Conservation (phyloP, 1,140 invertebrate species). For the Drosophila lini region DNA sequence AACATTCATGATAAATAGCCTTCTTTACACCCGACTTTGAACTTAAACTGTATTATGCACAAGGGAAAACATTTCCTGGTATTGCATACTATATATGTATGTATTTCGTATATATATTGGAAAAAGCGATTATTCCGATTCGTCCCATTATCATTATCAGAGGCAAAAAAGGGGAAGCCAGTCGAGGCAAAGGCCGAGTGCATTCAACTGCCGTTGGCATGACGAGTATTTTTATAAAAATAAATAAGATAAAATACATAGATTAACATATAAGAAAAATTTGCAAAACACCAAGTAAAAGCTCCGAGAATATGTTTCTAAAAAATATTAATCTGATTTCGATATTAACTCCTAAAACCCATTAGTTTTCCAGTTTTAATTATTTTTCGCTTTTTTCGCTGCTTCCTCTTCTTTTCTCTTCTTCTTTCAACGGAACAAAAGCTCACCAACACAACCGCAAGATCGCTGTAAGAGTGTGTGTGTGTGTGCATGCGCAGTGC, state of each 20-base stretch:
- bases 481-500: slow-evolving; percentile 78
- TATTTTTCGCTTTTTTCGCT: slow-evolving; percentile 23
- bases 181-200: slow-evolving; percentile 48
- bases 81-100: neutral
- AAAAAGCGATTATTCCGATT: slow-evolving; percentile 17
- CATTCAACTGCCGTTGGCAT: slow-evolving; percentile 69
- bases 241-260: slow-evolving; percentile 1
- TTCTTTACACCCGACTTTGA: slow-evolving; percentile 1
- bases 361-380: slow-evolving; percentile 38
- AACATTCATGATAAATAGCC: no score
- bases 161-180: slow-evolving; percentile 16
- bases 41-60: slow-evolving; percentile 5
- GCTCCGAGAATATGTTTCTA: no score
- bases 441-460: slow-evolving; percentile 56
- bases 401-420: slow-evolving; percentile 31
- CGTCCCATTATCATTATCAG: slow-evolving; percentile 57
- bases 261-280: neutral
- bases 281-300: neutral
- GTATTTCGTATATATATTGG: neutral
- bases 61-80: neutral
- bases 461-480: slow-evolving; percentile 21
- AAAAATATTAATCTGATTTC: neutral
- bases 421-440: slow-evolving; percentile 68
- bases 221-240: slow-evolving; percentile 37
- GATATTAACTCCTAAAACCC: neutral